Conservation (phyloP, 2,113 vertebrate species). For the Heterocephalus glaber region DNA sequence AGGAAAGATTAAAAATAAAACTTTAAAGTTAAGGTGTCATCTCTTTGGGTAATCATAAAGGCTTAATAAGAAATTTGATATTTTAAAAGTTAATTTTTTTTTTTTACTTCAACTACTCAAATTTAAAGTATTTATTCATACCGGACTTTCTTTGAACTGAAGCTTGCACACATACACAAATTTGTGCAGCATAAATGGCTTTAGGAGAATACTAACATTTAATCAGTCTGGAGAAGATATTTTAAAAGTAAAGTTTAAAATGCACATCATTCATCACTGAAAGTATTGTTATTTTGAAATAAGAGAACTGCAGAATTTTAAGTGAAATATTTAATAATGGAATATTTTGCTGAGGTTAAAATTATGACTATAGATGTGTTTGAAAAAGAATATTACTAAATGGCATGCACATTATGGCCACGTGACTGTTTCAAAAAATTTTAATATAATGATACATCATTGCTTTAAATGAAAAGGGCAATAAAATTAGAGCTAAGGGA, state of each 20-base stretch:
- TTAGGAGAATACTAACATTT: conserved; percentile 30
- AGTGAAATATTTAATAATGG: neutral
- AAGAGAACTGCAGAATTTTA: conserved; percentile 9
- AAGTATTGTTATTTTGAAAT: neutral
- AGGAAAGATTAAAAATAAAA: neutral
- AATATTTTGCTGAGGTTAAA: neutral
- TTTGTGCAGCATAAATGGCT: neutral
- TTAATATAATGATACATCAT: neutral
- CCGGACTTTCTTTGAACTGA: neutral
- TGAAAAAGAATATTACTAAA: neutral
- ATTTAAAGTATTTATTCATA: neutral
- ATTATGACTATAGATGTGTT: neutral
- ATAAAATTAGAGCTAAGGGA: neutral
- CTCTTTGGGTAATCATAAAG: neutral
- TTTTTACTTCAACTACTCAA: neutral
- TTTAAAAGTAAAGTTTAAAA: conserved; percentile 40
- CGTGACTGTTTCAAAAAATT: neutral
- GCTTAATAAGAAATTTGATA: neutral
- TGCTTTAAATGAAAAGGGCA: conserved; percentile 2
- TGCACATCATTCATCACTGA: neutral
- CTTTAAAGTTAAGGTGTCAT: conserved; percentile 45
- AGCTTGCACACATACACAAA: neutral
- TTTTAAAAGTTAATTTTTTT: no score
- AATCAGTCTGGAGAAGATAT: conserved; percentile 2
- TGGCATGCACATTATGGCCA: neutral